Evolutionary conservation across 2,113 vertebrate genomes (phyloP).

Genomic region (Oceanodroma tethys): DNA sequence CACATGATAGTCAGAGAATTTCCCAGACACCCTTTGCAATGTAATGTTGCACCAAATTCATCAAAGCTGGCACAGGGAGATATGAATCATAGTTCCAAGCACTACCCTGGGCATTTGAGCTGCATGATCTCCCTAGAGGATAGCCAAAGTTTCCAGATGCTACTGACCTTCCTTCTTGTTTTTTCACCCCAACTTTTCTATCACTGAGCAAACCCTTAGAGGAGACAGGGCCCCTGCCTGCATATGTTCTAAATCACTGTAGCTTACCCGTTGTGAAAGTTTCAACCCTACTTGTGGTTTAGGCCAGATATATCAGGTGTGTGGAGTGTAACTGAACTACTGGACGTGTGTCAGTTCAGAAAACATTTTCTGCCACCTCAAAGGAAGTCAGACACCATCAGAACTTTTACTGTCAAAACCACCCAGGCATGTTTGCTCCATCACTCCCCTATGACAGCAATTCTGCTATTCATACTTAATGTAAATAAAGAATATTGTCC

Average conservation of each 20-base stretch:
- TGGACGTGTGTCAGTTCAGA: background rate
- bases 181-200: background rate
- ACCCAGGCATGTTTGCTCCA: background rate
- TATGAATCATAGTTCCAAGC: constrained; percentile 14
- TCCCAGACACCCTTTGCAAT: constrained; percentile 58
- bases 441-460: background rate
- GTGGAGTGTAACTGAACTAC: background rate
- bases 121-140: background rate
- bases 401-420: background rate
- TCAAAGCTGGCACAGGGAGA: constrained; percentile 35
- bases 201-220: background rate
- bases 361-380: background rate
- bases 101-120: background rate
- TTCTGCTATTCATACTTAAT: background rate
- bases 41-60: constrained; percentile 56
- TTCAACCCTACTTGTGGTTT: background rate
- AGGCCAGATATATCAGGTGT: background rate
- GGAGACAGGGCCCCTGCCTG: background rate
- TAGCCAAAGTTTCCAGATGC: background rate
- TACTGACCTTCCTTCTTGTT: background rate
- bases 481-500: background rate
- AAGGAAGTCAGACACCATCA: background rate
- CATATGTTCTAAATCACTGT: background rate
- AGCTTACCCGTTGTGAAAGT: background rate
- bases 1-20: constrained; percentile 65